Evolutionary conservation across 2,797 vertebrate species (phyloP), one percentile per base, ranked within the genome.

Genomic region (Epinephelus awoara): DNA sequence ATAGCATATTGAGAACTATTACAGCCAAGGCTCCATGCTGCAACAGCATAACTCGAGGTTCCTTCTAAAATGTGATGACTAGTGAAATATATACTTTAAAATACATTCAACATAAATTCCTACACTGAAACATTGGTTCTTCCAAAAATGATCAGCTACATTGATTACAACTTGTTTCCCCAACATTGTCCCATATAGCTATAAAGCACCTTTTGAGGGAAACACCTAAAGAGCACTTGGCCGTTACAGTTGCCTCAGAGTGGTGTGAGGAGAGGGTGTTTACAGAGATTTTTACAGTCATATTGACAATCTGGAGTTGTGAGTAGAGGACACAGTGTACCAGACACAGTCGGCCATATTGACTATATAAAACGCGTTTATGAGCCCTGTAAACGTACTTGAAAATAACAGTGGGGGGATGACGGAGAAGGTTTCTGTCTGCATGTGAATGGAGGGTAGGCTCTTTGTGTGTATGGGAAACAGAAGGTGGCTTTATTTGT

Each of bases 341-440:
- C 81, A 89, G 79, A 84, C 88, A 85, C 79, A 86, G 73, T 81
- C 85, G 68, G 75, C 79, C 84, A 86, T 86, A 90, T 77, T 90
- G 86, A 88, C 89, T 88, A 76, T 82, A 87, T 90, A 92, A 93
- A 91, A 87, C 44, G 71, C 21, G 68, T 91, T 93, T 91, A 91
- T 86, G 88, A 87, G 85, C 62, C 82, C 80, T 85, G 72, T 93
- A 86, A 92, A 90, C 85, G 70, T 80, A 73, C 75, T 86, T 86
- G 80, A 80, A 90, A 91, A 92, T 85, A 91, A 88, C 77, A 85
- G 63, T 69, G 52, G 64, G 52, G 27, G 70, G 54, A 67, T 83
- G 77, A 80, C 80, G 68, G 54, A 64, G 57, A 88, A 62, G 64
- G 40, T 70, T 80, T 73, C 34, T 47, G 67, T 83, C 72, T 80